Conservation (phyloP, 2,888 invertebrate species). For the Acronicta aceris region DNA sequence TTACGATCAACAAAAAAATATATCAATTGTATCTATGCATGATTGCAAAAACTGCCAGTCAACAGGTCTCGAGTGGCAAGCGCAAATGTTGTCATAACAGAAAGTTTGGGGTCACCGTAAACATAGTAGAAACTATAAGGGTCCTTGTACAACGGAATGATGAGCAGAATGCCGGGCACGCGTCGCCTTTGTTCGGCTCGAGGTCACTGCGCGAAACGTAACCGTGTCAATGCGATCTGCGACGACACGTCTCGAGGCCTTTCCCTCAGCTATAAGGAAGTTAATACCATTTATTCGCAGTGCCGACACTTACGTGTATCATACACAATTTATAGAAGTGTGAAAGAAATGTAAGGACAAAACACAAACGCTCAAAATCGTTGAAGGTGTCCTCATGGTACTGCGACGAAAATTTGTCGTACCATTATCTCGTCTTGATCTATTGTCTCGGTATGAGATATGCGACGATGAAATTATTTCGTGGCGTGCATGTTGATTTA, state of each 20-base stretch:
- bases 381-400: not conserved
- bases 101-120: constrained; percentile 42
- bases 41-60: constrained; percentile 6
- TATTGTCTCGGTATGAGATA: not conserved
- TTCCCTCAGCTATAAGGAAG: constrained; percentile 73
- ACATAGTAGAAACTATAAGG: constrained; percentile 41
- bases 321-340: constrained; percentile 45
- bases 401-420: not conserved
- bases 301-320: constrained; percentile 36
- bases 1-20: constrained; percentile 9
- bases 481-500: not conserved
- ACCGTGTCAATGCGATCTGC: constrained; percentile 78
- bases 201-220: constrained; percentile 59
- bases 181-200: constrained; percentile 61
- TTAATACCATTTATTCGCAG: constrained; percentile 65
- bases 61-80: constrained; percentile 8
- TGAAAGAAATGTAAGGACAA: not conserved
- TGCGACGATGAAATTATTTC: not conserved
- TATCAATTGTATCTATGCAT: constrained; percentile 4
- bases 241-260: constrained; percentile 73
- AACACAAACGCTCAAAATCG: not conserved
- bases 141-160: constrained; percentile 52
- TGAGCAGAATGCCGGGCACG: constrained; percentile 65
- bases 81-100: constrained; percentile 9
- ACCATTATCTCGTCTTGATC: not conserved